Percentiles rank a stretch among this genome's conserved stretches.
Evolutionary conservation across 2,888 invertebrate genomes (phyloP).

Genomic region (Elmis aenea): DNA sequence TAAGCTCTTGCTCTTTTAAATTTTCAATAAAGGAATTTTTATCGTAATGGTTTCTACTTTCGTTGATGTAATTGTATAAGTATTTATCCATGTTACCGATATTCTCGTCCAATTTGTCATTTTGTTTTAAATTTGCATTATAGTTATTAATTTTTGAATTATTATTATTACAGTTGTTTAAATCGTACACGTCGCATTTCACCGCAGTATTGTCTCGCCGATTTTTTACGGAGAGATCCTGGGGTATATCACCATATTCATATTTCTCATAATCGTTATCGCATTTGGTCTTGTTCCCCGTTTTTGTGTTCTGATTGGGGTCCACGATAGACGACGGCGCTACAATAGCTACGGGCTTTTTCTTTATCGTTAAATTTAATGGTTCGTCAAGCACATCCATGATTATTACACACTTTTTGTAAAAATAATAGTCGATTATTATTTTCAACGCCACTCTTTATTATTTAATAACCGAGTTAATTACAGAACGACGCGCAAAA

Average conservation of each 20-base stretch:
- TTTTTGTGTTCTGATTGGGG: conserved; percentile 29
- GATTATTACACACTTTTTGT: too few relatives aligned
- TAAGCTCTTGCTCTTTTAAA: conserved; percentile 29
- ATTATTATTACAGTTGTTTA: conserved; percentile 13
- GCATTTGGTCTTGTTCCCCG: conserved; percentile 24
- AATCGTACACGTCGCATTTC: conserved; percentile 11
- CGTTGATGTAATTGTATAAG: conserved; percentile 27
- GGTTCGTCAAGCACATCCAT: conserved; percentile 41
- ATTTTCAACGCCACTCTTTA: too few relatives aligned
- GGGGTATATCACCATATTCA: conserved; percentile 46
- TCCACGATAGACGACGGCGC: conserved; percentile 45
- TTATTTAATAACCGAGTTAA: too few relatives aligned
- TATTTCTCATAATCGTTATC: conserved; percentile 24
- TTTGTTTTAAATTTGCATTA: conserved; percentile 14
- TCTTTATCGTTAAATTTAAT: conserved; percentile 48
- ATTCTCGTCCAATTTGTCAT: conserved; percentile 7
- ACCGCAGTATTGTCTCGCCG: conserved; percentile 15
- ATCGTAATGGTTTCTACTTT: conserved; percentile 43
- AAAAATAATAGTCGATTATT: too few relatives aligned
- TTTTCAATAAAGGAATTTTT: conserved; percentile 42
- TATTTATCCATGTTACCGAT: too few relatives aligned
- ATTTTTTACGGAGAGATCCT: conserved; percentile 42
- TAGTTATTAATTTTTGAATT: conserved; percentile 10
- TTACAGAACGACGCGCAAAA: not conserved
- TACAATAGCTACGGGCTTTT: conserved; percentile 52